Evolutionary conservation across 2,113 vertebrate genomes (phyloP), one percentile per base, ranked within the genome.

Genomic region (Brachyistius frenatus): DNA sequence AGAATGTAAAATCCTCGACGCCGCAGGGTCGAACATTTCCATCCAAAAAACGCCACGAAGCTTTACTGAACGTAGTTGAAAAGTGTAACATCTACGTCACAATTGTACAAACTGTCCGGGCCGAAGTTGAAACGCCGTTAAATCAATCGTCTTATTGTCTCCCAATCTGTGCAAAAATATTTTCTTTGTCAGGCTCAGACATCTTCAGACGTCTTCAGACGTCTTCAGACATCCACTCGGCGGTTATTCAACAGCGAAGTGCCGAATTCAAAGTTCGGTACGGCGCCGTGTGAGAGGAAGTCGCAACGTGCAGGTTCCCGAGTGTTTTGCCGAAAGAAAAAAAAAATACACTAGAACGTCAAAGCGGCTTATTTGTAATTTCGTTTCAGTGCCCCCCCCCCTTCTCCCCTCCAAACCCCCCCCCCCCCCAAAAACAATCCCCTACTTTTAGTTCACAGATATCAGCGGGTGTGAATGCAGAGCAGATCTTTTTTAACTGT

Each of bases 401-500:
- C 76, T 64, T n/a, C n/a, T n/a, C n/a, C n/a, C n/a, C n/a, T n/a
- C n/a, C n/a, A n/a, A n/a, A n/a, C n/a, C n/a, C n/a, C n/a, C n/a
- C n/a, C n/a, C n/a, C n/a, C n/a, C n/a, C n/a, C n/a, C n/a, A n/a
- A n/a, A 75, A 78, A 72, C 61, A 74, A 83, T 71, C 53, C 66
- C 52, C 64, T 60, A 49, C 57, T 78, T 64, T 69, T 32, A 57
- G 73, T 80, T 80, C 54, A 67, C 78, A 83, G 73, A 83, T 78
- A 77, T 78, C 44, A 72, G 31, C 30, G 23, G 61, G 61, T 66
- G 72, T 82, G 78, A 78, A 84, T 77, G 46, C 75, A 75, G 31
- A 63, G 70, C 41, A 67, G 70, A 83, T 84, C 57, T 84, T 88
- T 84, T 88, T 89, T 69, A 79, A 82, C 76, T 70, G 55, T 0